These are phyloP conservation scores for Ceratoteleas bidentatus DNA, from an alignment of 1,140 invertebrate genomes.

Conservation along the genomic window DNA sequence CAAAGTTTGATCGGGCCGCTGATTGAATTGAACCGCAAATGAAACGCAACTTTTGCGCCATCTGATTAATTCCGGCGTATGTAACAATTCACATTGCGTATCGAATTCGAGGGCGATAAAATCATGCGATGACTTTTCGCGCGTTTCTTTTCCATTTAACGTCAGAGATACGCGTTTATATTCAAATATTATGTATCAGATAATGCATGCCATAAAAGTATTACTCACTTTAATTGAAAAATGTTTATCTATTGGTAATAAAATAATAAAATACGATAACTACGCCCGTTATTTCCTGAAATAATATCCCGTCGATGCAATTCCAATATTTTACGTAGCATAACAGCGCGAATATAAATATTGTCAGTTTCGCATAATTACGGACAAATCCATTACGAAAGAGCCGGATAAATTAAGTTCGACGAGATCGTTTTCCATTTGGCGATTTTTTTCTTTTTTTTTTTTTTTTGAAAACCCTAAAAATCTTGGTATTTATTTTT, in stretches of 20 bases:
- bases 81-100: neutral
- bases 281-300: slow-evolving; percentile 3
- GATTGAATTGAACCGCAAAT: too few species aligned
- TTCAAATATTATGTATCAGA: slow-evolving; percentile 31
- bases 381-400: slow-evolving; percentile 11
- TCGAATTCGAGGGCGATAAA: slow-evolving; percentile 8
- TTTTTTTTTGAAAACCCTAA: too few species aligned
- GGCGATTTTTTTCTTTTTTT: too few species aligned
- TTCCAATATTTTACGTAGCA: slow-evolving; percentile 12
- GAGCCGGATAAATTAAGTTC: slow-evolving; percentile 10
- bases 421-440: neutral
- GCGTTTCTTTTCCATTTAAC: slow-evolving; percentile 24
- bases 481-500: too few species aligned
- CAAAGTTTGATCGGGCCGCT: too few species aligned
- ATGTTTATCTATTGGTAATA: slow-evolving; percentile 24
- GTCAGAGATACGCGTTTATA: slow-evolving; percentile 21
- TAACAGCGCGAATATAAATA: slow-evolving; percentile 3
- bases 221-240: slow-evolving; percentile 32
- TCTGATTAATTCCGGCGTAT: too few species aligned
- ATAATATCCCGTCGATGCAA: slow-evolving; percentile 16
- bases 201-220: slow-evolving; percentile 22
- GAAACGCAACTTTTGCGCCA: too few species aligned
- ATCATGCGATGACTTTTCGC: slow-evolving; percentile 20
- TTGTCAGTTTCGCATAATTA: slow-evolving; percentile 17
- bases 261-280: slow-evolving; percentile 23